Base-by-base conservation (phyloP, 2,113 vertebrate species). In the Antennarius striatus region DNA sequence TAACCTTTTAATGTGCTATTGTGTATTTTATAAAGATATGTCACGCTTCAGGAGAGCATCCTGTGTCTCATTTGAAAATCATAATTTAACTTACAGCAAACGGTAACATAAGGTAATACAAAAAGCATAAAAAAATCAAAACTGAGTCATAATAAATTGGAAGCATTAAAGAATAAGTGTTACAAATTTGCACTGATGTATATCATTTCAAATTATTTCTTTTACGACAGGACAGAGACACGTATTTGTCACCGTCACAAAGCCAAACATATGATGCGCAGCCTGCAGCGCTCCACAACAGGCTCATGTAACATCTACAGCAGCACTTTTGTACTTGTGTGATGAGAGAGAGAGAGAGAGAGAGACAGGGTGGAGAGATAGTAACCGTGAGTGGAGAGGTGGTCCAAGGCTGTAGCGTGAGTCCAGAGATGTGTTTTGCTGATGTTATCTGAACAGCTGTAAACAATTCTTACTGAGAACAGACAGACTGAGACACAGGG, bases 391-490 rank as follows among this genome's bases (percentile, higher is more conserved):
- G 61, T 53, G 55, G 40, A 73, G 63, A 76, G 72, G 72, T 77
- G 61, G 80, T 70, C 66, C 50, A 45, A 70, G 62, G 76, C 65
- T 70, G 71, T 90, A 81, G 90, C 89, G 84, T 92, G 87, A 84
- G 85, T 87, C 62, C 72, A 60, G 45, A 67, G 61, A 62, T 73
- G 71, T 91, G 90, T 91, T 91, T 89, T 90, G 48, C 75, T 77
- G 87, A 89, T 91, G 80, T 65, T 90, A 91, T 91, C 89, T 56
- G 15, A 36, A 66, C 58, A 29, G 52, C 75, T 73, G 78, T 88
- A 91, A 89, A 91, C 87, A 91, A 86, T 62, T 80, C 71, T 77
- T 70, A 64, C 76, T 78, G 71, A 60, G 73, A 75, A 65, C 81
- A 77, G 69, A 73, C 69, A 60, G 73, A 54, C 67, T 17, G 42